phyloP scores from a whole-genome alignment of 2,888 invertebrate genomes.

The Mesopsocus fuscifrons region DNA sequence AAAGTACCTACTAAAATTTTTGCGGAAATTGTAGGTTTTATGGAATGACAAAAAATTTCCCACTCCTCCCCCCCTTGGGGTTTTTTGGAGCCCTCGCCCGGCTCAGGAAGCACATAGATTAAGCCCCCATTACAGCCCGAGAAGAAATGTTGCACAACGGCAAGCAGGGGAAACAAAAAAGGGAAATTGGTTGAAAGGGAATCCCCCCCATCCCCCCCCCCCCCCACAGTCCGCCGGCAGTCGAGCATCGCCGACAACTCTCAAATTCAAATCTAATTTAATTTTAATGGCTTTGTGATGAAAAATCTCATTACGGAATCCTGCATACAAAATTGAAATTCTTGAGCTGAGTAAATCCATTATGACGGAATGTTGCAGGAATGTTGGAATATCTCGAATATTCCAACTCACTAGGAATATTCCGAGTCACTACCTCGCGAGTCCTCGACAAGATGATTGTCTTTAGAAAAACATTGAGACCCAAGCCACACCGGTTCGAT shows the following conservation, averaged over 20 bases:
- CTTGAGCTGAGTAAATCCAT: conserved; percentile 10
- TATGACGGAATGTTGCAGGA: conserved; percentile 9
- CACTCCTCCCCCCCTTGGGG: too few species aligned
- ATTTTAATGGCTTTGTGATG: conserved; percentile 10
- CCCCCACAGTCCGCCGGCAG: background rate
- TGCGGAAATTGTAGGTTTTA: too few species aligned
- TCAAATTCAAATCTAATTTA: conserved; percentile 10
- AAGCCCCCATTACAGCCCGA: background rate
- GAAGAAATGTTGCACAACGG: background rate
- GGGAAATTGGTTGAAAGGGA: background rate
- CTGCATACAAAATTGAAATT: conserved; percentile 10
- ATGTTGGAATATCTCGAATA: too few species aligned
- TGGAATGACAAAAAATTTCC: too few species aligned
- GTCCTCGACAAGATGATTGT: too few species aligned
- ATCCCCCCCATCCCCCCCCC: background rate
- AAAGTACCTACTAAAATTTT: too few species aligned
- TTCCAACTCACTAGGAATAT: too few species aligned
- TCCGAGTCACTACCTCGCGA: too few species aligned
- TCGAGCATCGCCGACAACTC: background rate
- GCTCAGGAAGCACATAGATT: background rate
- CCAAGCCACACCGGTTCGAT: too few species aligned
- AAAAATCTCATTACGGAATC: conserved; percentile 9
- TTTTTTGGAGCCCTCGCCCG: too few species aligned
- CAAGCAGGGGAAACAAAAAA: background rate
- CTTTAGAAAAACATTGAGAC: too few species aligned